Base-by-base conservation (phyloP, 2,888 invertebrate species). In the Eupeodes luniger region DNA sequence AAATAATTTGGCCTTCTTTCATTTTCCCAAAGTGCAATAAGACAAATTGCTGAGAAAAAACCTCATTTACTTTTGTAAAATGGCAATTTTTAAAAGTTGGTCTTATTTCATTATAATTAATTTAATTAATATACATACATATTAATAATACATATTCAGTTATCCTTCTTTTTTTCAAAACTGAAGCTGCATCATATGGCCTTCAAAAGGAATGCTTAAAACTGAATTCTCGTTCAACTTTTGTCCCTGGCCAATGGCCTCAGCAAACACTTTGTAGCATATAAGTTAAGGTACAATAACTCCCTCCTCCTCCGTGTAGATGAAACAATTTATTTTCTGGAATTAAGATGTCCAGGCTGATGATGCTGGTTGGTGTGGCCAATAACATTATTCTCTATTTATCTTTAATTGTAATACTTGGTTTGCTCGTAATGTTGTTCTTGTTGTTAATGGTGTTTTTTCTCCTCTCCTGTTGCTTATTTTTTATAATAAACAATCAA, bases 251-350 rank as follows among this genome's bases (percentile, higher is more conserved):
- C 70, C 79, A 76, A 70, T 87, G 72, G 77, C 83, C 66, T 19
- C 76, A 40, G 6, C 6, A n/a, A 62, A 61, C 67, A 47, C 36
- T 61, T 27, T 61, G 16, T 64, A 44, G 57, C 49, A 64, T 70
- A 9, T 9, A 9, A 40, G 40, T 40, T 7, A 7, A 40, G 40
- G 40, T 40, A 40, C 40, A 9, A 40, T 7, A 49, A 55, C 27
- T 53, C 67, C 36, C 44, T 69, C 27, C 53, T 62, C 40, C 62
- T 16, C 44, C 51, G 51, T 47, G 12, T 59, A 47, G 57, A 27
- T 75, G 57, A 34, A 77, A 55, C 76, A 62, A 87, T 87, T 87
- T 83, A 87, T 83, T 61, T 80, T 80, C 80, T 67, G 55, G 64
- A 87, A 80, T 69, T 62, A 67, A 87, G 87, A 87, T 72, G 72